Base-by-base conservation (phyloP, 2,888 invertebrate species). In the Drepanosiphum platanoidis region DNA sequence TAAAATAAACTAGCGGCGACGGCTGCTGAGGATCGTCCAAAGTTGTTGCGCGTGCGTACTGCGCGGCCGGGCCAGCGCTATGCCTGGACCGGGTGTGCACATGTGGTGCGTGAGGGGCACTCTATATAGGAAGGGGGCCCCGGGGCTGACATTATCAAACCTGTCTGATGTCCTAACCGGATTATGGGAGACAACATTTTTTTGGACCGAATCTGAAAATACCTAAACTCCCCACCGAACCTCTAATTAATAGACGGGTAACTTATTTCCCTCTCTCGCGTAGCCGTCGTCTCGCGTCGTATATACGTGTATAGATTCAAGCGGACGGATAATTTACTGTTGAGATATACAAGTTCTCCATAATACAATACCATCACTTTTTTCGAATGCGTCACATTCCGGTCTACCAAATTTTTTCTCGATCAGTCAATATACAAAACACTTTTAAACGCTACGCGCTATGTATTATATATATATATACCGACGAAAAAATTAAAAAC, bases 111-210 rank as follows among this genome's bases (percentile, higher is more conserved):
- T 34, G 46, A 22, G 66, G 5, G 68, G 74, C 75, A 68, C 36
- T 52, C 68, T 36, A 18, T 0, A 11, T 9, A 61, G 39, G 81
- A 71, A 39, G 81, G 61, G 58, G 75, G 75, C 83, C 83, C 75
- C 68, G 83, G 75, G 83, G 83, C 83, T 77, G 75, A 64, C 83
- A 84, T 84, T 84, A 84, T 84, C 83, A 84, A 84, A 84, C 83
- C 83, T 84, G 83, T 84, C 83, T 66, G 74, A 75, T 77, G 68
- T 84, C 68, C 83, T 84, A 84, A 84, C 83, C 83, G 83, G 83
- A 84, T 84, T 84, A 84, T 30, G 36, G 52, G 83, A 84, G 75
- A 84, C 83, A 36, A 77, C 52, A 75, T 84, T 84, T 82, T 83
- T 84, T 84, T 66, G 66, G 66, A 84, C 75, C 68, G 42, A 83